Evolutionary conservation across 2,888 invertebrate genomes (phyloP).

Genomic region (Hemaris fuciformis): DNA sequence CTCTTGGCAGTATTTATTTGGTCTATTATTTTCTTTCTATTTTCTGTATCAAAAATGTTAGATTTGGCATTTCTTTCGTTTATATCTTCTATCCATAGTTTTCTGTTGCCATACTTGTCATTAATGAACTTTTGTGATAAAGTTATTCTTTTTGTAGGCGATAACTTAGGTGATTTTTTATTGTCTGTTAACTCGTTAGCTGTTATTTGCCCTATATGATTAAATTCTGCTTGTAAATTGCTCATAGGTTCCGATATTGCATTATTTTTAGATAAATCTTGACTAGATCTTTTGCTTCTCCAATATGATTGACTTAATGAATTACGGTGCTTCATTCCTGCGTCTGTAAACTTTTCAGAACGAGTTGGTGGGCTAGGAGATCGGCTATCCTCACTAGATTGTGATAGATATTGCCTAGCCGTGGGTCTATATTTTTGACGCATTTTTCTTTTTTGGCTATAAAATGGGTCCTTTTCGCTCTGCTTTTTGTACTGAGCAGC

Average conservation of each 20-base stretch:
- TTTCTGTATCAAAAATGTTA: conserved; percentile 57
- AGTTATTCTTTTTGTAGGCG: conserved; percentile 64
- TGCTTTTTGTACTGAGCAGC: conserved; percentile 92
- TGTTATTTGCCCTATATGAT: conserved; percentile 73
- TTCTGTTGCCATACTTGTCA: conserved; percentile 77
- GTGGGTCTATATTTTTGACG: conserved; percentile 84
- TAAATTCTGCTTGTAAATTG: conserved; percentile 76
- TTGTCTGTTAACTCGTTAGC: conserved; percentile 52
- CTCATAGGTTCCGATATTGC: conserved; percentile 45
- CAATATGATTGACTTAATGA: conserved; percentile 77
- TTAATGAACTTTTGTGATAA: conserved; percentile 79
- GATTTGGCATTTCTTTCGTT: conserved; percentile 58
- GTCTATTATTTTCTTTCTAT: conserved; percentile 65
- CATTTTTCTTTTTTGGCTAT: conserved; percentile 86
- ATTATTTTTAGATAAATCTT: conserved; percentile 67
- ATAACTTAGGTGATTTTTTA: conserved; percentile 66
- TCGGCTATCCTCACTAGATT: conserved; percentile 84
- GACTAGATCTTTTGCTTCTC: conserved; percentile 69
- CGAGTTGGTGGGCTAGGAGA: conserved; percentile 78
- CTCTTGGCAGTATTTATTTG: conserved; percentile 61
- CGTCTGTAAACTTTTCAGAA: conserved; percentile 63
- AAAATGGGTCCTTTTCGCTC: conserved; percentile 94
- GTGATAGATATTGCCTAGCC: conserved; percentile 76
- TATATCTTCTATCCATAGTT: conserved; percentile 70
- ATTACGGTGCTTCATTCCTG: conserved; percentile 63